Conservation (phyloP, 1,140 invertebrate species). For the Meloidogyne hapla region DNA sequence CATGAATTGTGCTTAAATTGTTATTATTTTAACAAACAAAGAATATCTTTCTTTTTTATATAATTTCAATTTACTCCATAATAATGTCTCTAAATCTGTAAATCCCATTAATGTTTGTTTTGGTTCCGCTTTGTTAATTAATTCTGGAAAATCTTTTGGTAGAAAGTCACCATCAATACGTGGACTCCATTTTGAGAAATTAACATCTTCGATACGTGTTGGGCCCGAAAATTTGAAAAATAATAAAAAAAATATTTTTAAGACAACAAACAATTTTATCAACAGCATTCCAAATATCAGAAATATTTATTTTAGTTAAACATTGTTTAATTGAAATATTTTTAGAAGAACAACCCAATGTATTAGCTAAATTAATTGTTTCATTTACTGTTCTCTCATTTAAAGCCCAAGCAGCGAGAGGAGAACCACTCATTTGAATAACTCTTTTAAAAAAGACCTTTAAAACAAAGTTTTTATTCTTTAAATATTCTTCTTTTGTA, state of each 20-base stretch:
- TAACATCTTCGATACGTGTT: slow-evolving; percentile 15
- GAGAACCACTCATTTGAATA: slow-evolving; percentile 27
- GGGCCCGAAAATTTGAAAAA: not conserved
- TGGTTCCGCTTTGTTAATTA: slow-evolving; percentile 22
- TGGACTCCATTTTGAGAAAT: slow-evolving; percentile 15
- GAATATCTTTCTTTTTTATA: too few species aligned
- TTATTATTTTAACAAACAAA: too few species aligned
- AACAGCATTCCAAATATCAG: slow-evolving; percentile 1
- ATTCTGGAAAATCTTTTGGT: slow-evolving; percentile 33
- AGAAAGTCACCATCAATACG: slow-evolving; percentile 38
- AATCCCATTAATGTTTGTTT: slow-evolving; percentile 41
- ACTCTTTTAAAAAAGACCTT: slow-evolving; percentile 16
- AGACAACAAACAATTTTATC: slow-evolving; percentile 1
- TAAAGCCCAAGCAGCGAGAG: slow-evolving; percentile 19
- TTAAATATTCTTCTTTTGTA: too few species aligned
- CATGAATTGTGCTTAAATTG: not conserved
- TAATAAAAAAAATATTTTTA: slow-evolving; percentile 1
- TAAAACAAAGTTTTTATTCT: not conserved
- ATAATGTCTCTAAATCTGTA: slow-evolving; percentile 34
- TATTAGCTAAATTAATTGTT: not conserved
- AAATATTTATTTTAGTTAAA: not conserved
- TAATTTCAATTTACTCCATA: slow-evolving; percentile 34
- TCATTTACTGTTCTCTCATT: slow-evolving; percentile 10
- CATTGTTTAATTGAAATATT: slow-evolving; percentile 1
- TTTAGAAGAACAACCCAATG: not conserved